Conservation (phyloP, 2,888 invertebrate species). For the Apodemia mormo region DNA sequence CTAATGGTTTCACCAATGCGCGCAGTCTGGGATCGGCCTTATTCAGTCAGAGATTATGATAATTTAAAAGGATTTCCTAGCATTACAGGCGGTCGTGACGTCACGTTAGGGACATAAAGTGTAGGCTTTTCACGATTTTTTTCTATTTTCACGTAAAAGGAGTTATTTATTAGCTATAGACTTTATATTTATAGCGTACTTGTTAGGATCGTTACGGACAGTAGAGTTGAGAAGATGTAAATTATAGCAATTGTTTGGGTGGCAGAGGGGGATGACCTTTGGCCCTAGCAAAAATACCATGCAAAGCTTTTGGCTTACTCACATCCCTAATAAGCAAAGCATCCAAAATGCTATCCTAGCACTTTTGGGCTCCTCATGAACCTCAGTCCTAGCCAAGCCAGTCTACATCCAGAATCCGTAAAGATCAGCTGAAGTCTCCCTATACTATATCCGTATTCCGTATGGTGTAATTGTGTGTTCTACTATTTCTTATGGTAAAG, state of each 20-base stretch:
- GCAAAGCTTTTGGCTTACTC: no score
- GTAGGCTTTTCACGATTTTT: neutral
- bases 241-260: neutral
- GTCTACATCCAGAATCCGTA: no score
- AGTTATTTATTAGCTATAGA: slow-evolving; percentile 9
- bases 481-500: no score
- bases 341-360: no score
- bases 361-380: no score
- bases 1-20: neutral
- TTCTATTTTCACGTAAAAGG: slow-evolving; percentile 5
- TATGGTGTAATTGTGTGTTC: no score
- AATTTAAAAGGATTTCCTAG: slow-evolving; percentile 5
- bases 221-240: neutral
- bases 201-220: neutral
- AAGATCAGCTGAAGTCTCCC: no score
- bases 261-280: no score
- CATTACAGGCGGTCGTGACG: slow-evolving; percentile 11
- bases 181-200: neutral
- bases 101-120: slow-evolving; percentile 12
- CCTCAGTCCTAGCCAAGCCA: no score
- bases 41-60: slow-evolving; percentile 11
- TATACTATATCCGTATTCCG: no score
- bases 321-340: no score
- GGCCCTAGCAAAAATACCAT: no score
- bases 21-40: neutral